Evolutionary conservation across 2,113 vertebrate genomes (phyloP).

Genomic region (Gnathonemus echidnorhynchus): DNA sequence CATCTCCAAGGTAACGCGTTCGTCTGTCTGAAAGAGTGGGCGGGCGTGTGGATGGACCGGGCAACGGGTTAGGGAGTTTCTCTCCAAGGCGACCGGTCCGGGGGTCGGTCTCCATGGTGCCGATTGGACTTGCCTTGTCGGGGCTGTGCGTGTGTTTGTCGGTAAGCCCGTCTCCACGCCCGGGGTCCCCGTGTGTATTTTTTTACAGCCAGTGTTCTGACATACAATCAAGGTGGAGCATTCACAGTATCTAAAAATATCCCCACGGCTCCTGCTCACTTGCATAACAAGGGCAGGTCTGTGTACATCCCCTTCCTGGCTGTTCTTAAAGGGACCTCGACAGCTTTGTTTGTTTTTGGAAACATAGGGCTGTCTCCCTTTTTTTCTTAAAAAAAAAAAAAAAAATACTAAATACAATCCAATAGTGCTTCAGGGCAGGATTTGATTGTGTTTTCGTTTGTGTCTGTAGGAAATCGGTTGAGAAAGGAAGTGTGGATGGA

Average conservation of each 20-base stretch:
- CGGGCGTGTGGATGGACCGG: background rate
- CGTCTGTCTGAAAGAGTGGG: conserved; percentile 18
- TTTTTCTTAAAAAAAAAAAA: background rate
- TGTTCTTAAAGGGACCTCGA: conserved; percentile 37
- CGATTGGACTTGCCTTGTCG: background rate
- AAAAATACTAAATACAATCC: background rate
- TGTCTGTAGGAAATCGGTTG: background rate
- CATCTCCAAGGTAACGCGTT: conserved; percentile 35
- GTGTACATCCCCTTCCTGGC: conserved; percentile 42
- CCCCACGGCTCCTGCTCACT: conserved; percentile 35
- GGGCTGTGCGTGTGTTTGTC: background rate
- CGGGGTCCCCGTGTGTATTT: conserved; percentile 12
- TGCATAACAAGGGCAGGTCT: conserved; percentile 42
- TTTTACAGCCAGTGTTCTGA: conserved; percentile 30
- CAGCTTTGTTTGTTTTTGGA: conserved; percentile 40
- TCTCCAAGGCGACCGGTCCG: conserved; percentile 1
- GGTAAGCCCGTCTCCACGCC: background rate
- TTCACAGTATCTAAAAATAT: conserved; percentile 49
- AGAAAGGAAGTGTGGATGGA: background rate
- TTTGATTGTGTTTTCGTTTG: background rate
- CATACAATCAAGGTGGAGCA: conserved; percentile 40
- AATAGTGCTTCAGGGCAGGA: background rate
- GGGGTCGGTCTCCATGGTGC: background rate
- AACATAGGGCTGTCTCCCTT: conserved; percentile 23
- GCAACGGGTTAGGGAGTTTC: background rate